Percentiles rank a stretch among this genome's conserved stretches.
These are phyloP conservation scores for Eulemur rufifrons DNA, from an alignment of 2,113 vertebrate species.

Conservation along the genomic window DNA sequence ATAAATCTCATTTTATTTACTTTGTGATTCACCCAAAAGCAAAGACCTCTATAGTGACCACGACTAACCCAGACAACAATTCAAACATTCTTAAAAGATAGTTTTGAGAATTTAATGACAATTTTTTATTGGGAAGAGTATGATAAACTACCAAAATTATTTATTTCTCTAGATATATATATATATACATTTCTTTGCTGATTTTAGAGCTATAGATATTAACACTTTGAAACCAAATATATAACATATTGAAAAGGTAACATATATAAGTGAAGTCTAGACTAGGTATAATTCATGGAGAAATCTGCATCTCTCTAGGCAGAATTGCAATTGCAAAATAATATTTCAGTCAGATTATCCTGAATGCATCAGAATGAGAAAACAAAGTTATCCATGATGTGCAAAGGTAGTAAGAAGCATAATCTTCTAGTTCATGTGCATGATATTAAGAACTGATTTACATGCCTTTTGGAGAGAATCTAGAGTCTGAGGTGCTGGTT, in stretches of 20 bases:
- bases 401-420: background rate
- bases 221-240: background rate
- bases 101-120: conserved; percentile 14
- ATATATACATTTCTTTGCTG: background rate
- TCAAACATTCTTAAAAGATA: background rate
- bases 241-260: conserved; percentile 12
- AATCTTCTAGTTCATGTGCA: background rate
- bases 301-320: background rate
- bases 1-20: conserved; percentile 53
- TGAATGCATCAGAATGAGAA: background rate
- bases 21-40: conserved; percentile 42
- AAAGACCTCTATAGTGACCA: background rate
- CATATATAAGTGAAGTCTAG: background rate
- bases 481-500: background rate
- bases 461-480: background rate
- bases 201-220: background rate
- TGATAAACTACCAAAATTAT: background rate
- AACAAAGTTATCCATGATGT: background rate
- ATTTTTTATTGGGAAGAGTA: background rate
- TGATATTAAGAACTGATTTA: background rate
- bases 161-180: background rate
- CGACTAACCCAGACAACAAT: background rate
- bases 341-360: background rate
- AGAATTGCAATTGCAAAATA: conserved; percentile 31
- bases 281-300: background rate